Evolutionary conservation across 2,888 invertebrate species (phyloP), one percentile per base, ranked within the genome.

Genomic region (Pelosia muscerda): DNA sequence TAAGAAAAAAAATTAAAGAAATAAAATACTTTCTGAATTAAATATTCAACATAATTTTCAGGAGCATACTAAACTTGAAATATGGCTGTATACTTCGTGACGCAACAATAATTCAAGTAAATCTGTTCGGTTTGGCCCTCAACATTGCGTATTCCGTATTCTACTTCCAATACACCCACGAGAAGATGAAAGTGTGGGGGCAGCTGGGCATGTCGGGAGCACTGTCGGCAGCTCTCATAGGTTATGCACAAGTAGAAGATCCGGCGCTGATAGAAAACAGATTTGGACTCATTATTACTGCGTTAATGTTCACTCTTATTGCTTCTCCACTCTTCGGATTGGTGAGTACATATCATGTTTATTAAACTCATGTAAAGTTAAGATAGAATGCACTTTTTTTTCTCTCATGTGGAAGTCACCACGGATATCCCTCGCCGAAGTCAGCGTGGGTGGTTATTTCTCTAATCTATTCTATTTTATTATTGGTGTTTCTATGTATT

Each of bases 41-140:
- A 42, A 19, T 19, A 19, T 26, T 28, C 8, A 9, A 19, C 19
- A n/a, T 6, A n/a, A 38, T 57, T 63, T 62, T 23, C 90, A 98
- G 98, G 92, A 96, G 96, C 66, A 87, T 96, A 56, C 93, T 98
- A 68, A 97, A 97, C 95, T 93, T 98, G 72, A 97, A 97, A 84
- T 97, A 97, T 90, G 97, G 97, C 23, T 91, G 96, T 75, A 95
- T 98, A 58, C 93, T 98, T 71, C 93, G 96, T 60, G 98, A 98
- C 85, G 90, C 95, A 76, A 96, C 96, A 0, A 97, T 98, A 96
- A 96, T 97, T 61, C 95, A 95, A 83, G 97, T 98, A 25, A 98
- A 98, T 89, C 85, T 97, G 63, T 96, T 97, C 82, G 98, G 98
- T 73, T 92, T 97, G 71, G 90, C 95, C 0, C 91, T 97, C 63